Conservation (phyloP, 1,140 invertebrate species). For the Apocrypta bakeri region DNA sequence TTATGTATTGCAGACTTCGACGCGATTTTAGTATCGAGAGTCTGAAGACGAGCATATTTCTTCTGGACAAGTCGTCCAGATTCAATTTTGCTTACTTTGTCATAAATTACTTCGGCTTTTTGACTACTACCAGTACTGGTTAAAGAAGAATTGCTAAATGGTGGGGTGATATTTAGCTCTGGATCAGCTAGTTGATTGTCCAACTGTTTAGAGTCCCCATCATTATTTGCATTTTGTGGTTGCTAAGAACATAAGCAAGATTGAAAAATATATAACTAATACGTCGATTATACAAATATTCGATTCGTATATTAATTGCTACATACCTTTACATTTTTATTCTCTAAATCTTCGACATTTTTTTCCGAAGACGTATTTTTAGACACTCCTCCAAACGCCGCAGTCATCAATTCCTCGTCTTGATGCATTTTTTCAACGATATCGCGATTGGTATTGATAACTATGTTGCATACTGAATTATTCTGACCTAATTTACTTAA, state of each 20-base stretch:
- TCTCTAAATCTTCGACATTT: not conserved
- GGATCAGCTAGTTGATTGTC: not conserved
- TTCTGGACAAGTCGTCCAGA: slow-evolving; percentile 37
- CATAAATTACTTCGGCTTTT: slow-evolving; percentile 38
- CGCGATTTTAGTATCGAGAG: slow-evolving; percentile 28
- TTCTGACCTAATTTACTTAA: not conserved
- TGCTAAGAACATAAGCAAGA: not conserved
- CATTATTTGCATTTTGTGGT: not conserved
- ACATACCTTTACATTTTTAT: not conserved
- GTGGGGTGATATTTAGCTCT: not conserved
- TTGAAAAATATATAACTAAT: not conserved
- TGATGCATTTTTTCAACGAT: not conserved
- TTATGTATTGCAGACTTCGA: not conserved
- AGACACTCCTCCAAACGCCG: not conserved
- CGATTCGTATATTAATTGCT: not conserved
- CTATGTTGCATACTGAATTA: not conserved
- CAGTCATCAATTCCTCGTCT: not conserved
- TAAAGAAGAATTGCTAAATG: not conserved
- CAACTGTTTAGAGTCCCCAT: not conserved
- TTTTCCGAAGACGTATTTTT: not conserved
- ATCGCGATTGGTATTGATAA: not conserved
- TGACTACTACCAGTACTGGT: not conserved
- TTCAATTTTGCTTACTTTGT: slow-evolving; percentile 39
- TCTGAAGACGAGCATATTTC: slow-evolving; percentile 43
- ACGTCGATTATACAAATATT: not conserved